Conservation (phyloP, 1,140 invertebrate species). For the Conopomorpha cramerella region DNA sequence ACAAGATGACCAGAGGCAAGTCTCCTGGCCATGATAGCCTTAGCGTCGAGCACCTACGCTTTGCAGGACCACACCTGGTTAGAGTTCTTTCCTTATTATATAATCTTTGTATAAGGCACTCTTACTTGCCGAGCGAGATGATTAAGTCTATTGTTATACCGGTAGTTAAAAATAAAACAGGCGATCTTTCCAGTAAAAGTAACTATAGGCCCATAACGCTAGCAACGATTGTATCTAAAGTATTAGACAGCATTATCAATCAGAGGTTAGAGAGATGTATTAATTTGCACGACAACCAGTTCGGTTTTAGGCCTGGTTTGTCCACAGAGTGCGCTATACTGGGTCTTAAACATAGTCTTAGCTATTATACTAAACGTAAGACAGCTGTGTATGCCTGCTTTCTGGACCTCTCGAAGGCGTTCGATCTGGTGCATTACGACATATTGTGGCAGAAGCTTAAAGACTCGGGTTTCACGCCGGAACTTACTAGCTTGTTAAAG, state of each 20-base stretch:
- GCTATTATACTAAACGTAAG: not conserved
- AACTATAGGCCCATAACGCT: no score
- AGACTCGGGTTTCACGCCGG: not conserved
- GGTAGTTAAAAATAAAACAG: slow-evolving; percentile 1
- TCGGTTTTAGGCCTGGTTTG: not conserved
- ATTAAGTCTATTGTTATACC: not conserved
- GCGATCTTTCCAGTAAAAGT: not conserved
- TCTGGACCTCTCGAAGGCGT: no score
- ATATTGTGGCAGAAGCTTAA: not conserved
- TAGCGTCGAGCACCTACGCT: no score
- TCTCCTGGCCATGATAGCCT: no score
- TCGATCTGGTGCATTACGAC: not conserved
- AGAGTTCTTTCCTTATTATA: not conserved
- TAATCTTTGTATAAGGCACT: not conserved
- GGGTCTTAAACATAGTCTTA: not conserved
- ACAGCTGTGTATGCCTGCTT: no score
- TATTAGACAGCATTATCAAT: not conserved
- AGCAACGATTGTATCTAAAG: not conserved
- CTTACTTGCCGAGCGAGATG: not conserved
- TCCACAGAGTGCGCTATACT: not conserved
- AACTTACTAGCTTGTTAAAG: no score
- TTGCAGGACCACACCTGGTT: not conserved
- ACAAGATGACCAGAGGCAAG: not conserved
- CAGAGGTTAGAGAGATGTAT: not conserved
- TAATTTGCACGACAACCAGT: no score